Evolutionary conservation across 1,140 invertebrate genomes (phyloP).

Genomic region (Drosophila sturtevanti): DNA sequence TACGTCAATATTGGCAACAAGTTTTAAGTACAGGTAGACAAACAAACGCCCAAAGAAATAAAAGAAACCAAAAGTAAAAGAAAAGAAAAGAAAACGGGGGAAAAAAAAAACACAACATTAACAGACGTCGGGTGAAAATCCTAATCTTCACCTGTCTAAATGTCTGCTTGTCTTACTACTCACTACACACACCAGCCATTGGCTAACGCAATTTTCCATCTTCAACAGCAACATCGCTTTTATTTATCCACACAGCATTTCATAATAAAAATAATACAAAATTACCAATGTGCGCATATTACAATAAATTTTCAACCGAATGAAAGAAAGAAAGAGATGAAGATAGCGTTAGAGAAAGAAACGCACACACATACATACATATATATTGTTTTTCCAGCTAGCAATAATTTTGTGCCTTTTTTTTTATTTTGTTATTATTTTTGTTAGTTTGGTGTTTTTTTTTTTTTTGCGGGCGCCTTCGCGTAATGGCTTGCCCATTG

Average conservation of each 20-base stretch:
- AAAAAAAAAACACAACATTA: constrained; percentile 23
- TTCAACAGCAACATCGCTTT: constrained; percentile 38
- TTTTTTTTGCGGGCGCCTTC: constrained; percentile 59
- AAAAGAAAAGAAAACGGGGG: no score
- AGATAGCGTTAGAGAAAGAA: constrained; percentile 15
- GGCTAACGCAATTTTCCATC: constrained; percentile 51
- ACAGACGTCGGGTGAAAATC: constrained; percentile 50
- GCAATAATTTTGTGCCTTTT: constrained; percentile 35
- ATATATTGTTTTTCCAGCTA: constrained; percentile 47
- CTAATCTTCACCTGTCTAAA: constrained; percentile 22
- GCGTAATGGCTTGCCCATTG: constrained; percentile 74
- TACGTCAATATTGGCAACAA: constrained; percentile 38
- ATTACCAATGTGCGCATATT: constrained; percentile 77
- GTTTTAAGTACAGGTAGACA: constrained; percentile 47
- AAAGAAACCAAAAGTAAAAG: no score
- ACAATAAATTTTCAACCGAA: constrained; percentile 65
- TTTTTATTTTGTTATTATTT: constrained; percentile 23
- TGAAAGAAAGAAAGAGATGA: neutral
- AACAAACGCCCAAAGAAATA: constrained; percentile 31
- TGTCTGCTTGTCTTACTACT: neutral
- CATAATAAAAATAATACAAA: constrained; percentile 76
- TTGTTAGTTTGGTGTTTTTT: constrained; percentile 8
- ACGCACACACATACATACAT: constrained; percentile 6
- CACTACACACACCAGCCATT: constrained; percentile 25
- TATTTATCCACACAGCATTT: constrained; percentile 59